Base-by-base conservation (phyloP, 1,140 invertebrate species). In the Drosophila sucinea region DNA sequence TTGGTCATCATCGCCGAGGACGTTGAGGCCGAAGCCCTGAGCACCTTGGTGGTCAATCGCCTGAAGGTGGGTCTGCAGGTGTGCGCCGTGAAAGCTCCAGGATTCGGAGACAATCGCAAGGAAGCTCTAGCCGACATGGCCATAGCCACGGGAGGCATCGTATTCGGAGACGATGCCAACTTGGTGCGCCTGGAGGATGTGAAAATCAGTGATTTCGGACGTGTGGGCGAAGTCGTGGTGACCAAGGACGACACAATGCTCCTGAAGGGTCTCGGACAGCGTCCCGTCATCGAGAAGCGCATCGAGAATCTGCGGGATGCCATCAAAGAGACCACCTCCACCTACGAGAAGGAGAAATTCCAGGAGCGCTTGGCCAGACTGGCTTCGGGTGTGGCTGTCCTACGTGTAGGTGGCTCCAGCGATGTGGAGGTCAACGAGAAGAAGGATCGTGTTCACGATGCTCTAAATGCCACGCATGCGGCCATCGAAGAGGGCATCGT, bases 401-500 rank as follows among this genome's bases (percentile, higher is more conserved):
- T 99, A 0, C 97, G 98, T 93, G 96, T 99, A 71, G 99, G 98
- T 66, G 99, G 99, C 33, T 98, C 97, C 56, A 99, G 97, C 92
- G 98, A 99, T 93, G 97, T 99, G 30, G 99, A 99, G 93, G 98
- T 99, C 0, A 99, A 98, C 90, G 99, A 99, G 92, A 99, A 99
- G 93, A 99, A 99, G 92, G 99, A 99, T 83, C 94, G 99, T 67
- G 98, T 99, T 0, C 98, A 97, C 91, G 99, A 99, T 94, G 99
- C 99, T 1, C 93, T 99, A 11, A 98, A 98, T 93, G 99, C 99
- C 0, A 99, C 99, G 0, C 94, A 98, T 11, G 99, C 99, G 64
- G 99, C 99, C 57, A 97, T 99, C 63, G 98, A 99, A 92, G 99
- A 99, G 94, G 99, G 99, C 70, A 99, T 99, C 92, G 98, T 99